Evolutionary conservation across 2,113 vertebrate species (phyloP), one percentile per base, ranked within the genome.

Genomic region (Diphyllodes magnificus): DNA sequence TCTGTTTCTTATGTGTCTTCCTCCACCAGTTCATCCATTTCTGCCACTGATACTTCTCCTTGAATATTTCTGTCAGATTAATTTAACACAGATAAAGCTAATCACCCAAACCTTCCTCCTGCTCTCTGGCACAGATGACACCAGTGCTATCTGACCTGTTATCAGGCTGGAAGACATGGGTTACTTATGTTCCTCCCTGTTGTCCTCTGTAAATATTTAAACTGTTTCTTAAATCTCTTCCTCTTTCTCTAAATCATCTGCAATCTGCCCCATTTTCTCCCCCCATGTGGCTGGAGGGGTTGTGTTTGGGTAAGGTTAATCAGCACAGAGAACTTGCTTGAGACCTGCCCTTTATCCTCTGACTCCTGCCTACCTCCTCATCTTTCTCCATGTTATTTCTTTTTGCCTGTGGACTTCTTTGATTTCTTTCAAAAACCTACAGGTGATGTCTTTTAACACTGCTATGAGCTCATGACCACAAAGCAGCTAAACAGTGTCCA

Each of bases 401-500:
- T 69, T 66, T 66, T 25, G 16, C 14, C 30, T 59, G 69, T 9
- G 4, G 14, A 5, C 13, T 61, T 13, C 40, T 82, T 45, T 54
- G 24, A 59, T 33, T 86, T 61, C 23, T 81, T 63, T 40, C 42
- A 44, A 22, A 73, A 71, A 35, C 42, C 27, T 59, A 49, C 47
- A 40, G 42, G 25, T 22, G 20, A 39, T 24, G 77, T 84, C 35
- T 68, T 65, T 70, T 22, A 83, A n/a, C 4, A 6, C 27, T 57
- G 12, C 18, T 28, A 4, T 30, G 59, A 77, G 25, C 25, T 68
- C 0, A 0, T 54, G 59, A 45, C 9, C n/a, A 81, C 30, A 59
- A 60, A 72, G 22, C 63, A 77, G 47, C 44, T 39, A 9, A 76
- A 4, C 13, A n/a, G 3, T 77, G 25, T 37, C 64, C 33, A 33